Percentiles rank a stretch among this genome's conserved stretches.
phyloP scores from a whole-genome alignment of 2,888 invertebrate species.

The Orthosia gothica region DNA sequence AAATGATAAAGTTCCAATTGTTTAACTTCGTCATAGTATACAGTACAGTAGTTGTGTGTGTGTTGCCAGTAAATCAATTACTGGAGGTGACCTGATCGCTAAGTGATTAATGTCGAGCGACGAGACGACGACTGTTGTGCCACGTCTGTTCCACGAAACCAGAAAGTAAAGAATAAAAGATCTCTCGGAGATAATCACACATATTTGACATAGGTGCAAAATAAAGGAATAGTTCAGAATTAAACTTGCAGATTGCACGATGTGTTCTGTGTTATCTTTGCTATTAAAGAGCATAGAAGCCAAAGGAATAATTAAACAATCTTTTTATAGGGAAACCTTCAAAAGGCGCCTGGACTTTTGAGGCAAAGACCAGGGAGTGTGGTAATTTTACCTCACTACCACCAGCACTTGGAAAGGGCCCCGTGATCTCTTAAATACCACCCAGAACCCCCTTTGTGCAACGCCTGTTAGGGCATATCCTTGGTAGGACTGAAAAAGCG shows the following conservation, averaged over 20 bases:
- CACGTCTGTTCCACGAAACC: neutral
- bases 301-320: too few species aligned
- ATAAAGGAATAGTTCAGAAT: neutral
- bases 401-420: too few species aligned
- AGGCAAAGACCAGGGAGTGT: too few species aligned
- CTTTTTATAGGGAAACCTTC: too few species aligned
- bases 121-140: neutral
- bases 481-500: too few species aligned
- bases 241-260: neutral
- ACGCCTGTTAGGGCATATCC: too few species aligned
- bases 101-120: constrained; percentile 7
- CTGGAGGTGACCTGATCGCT: constrained; percentile 28
- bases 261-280: neutral
- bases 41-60: constrained; percentile 15
- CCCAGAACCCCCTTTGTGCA: too few species aligned
- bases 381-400: too few species aligned
- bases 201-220: neutral
- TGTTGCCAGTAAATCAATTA: constrained; percentile 24
- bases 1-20: constrained; percentile 38
- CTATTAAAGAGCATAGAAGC: too few species aligned
- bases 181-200: neutral
- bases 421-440: too few species aligned
- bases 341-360: too few species aligned
- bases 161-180: neutral
- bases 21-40: constrained; percentile 16